Evolutionary conservation across 2,797 vertebrate species (phyloP), one percentile per base, ranked within the genome.

Genomic region (Molothrus ater): DNA sequence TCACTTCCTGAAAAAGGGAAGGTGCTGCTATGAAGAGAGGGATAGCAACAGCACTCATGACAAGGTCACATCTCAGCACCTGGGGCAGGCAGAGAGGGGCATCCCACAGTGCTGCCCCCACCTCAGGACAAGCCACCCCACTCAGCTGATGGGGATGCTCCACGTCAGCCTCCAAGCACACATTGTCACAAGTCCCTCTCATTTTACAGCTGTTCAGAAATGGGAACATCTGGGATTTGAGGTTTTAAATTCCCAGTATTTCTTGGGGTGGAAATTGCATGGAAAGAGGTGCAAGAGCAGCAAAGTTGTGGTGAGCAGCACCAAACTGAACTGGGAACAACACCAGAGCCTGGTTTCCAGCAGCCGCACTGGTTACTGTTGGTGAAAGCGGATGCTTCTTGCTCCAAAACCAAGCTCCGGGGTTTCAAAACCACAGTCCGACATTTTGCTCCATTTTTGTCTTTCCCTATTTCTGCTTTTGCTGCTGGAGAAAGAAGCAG

Each of bases 1-100:
- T 99, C 98, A 59, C 90, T 96, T 56, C 98, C 98, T 99, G 83
- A 63, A 65, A 93, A 84, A 91, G 34, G 29, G 59, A 91, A 80
- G 10, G 34, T 13, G 50, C n/a, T 78, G 36, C 18, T 78, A 4
- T 59, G 66, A 76, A 74, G 36, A 51, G n/a, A 59, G 32, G 8
- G 32, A 42, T 51, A 7, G 42, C 42, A 36, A 50, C 40, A 54
- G 70, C 34, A 34, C 8, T 18, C 0, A 0, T 40, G 86, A 65
- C 1, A 3, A 53, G 9, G 31, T 73, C 64, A 32, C 15, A 6
- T 66, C 28, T 66, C 34, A 57, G 51, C 63, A 80, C 43, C 38
- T 56, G 79, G 25, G 42, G 28, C 0, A 0, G 40, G 36, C 15
- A n/a, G 45, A 36, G 64, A 36, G 45, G 65, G 79, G 53, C 83